A percentile compares a stretch with the other conserved stretches of the same genome.
Conservation (phyloP, 2,888 invertebrate genomes). For the Odontomyia ornata region DNA sequence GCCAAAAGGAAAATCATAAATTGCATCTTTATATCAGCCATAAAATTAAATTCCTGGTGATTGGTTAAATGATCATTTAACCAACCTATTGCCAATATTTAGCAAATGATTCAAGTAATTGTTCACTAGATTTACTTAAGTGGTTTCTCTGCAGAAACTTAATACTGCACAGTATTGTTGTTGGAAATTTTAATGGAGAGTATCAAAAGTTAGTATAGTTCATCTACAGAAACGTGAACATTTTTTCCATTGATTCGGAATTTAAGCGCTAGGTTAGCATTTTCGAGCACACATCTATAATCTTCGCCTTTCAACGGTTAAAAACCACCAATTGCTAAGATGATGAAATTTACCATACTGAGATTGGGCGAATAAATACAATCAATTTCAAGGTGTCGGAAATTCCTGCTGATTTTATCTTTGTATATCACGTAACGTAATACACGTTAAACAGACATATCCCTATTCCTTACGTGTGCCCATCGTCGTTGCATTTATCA, state of each 20-base stretch:
- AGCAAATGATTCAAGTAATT: too few species aligned
- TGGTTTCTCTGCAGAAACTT: too few species aligned
- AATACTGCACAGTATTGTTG: too few species aligned
- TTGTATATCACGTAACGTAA: conserved; percentile 3
- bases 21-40: background rate
- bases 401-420: conserved; percentile 9
- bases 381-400: conserved; percentile 21
- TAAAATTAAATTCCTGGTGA: background rate
- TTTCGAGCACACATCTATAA: background rate
- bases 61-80: background rate
- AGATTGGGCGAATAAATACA: background rate
- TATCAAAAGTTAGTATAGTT: too few species aligned
- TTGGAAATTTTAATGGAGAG: too few species aligned
- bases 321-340: background rate
- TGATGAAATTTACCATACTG: background rate
- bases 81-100: too few species aligned
- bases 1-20: background rate
- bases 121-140: too few species aligned
- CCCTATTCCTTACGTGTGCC: background rate
- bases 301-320: background rate
- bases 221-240: too few species aligned
- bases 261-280: too few species aligned
- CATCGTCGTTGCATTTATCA: background rate
- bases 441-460: conserved; percentile 2
- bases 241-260: too few species aligned